Base-by-base conservation (phyloP, 2,888 invertebrate genomes). In the Linnaemya vulpina region DNA sequence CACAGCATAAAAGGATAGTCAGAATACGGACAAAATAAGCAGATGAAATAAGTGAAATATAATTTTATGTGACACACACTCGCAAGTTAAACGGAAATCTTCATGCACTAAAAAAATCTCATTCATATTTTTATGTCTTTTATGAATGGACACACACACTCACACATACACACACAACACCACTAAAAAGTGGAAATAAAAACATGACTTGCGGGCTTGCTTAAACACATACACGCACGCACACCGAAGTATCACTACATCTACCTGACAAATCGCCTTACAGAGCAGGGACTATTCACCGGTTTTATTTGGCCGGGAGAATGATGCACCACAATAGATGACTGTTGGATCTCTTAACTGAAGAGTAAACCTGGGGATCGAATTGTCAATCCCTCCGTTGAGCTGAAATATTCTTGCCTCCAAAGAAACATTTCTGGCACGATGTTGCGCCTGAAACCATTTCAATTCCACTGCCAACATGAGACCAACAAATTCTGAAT, bases 131-230 rank as follows among this genome's bases (percentile, higher is more conserved):
- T 38, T 65, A 62, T 25, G 13, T 51, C 43, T 68, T 63, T 67
- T 58, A 70, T 84, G 63, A 84, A 77, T 75, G 79, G 74, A 71
- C 70, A 65, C 38, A 67, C 35, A 10, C 67, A 74, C 55, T 65
- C 63, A 49, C 15, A 43, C 51, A n/a, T n/a, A n/a, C n/a, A n/a
- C n/a, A n/a, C n/a, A n/a, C n/a, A n/a, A n/a, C n/a, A n/a, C n/a
- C n/a, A n/a, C n/a, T n/a, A 62, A 63, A 40, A 30, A 51, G 30
- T 7, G 8, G 5, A 8, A 67, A 68, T 43, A 25, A 55, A 55
- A 65, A 82, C 63, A 75, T 75, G 22, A 65, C 58, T 82, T 65
- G 70, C 70, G 22, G 40, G 0, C 17, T 49, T 17, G 17, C 1
- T 49, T 53, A 22, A 11, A 53, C 22, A 53, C 22, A 53, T 1